Base-by-base conservation (phyloP, 1,140 invertebrate genomes). In the Papilio helenus region DNA sequence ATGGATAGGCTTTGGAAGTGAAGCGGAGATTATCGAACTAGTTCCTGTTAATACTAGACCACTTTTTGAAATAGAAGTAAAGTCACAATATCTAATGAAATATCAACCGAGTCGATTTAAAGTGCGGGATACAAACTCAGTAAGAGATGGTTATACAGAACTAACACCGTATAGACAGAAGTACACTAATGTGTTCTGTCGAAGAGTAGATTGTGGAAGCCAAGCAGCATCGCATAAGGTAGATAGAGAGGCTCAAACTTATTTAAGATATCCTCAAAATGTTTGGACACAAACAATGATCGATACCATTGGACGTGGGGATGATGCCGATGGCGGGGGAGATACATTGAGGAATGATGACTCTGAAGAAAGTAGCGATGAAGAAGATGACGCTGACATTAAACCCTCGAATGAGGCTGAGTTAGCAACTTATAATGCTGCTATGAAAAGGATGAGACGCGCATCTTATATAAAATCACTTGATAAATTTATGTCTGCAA, bases 1-100 rank as follows among this genome's bases (percentile, higher is more conserved):
- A 0, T 98, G 97, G 97, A 86, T 93, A 49, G 94, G 95, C 55
- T 89, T 96, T 0, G 97, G 96, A 23, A 97, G 97, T 88, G 96
- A 96, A 84, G 80, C 82, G 5, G 96, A 97, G 91, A 93, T 97
- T 76, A 95, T 95, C 65, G 92, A 96, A 61, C 79, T 90, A 3
- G 87, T 95, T 34, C 90, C 96, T 8, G 90, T 94, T 10, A 95
- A 96, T 79, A 94, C 91, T 12, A 93, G 96, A 78, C 94, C 95
- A 1, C 91, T 96, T 23, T 93, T 96, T 72, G 96, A 96, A 85
- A 95, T 97, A 18, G 96, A 97, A 90, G 95, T 97, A 44, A 95
- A 95, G 88, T 93, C 95, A 39, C 93, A 95, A 46, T 97, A 95
- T 92, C 96, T 96, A 20, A 95, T 95, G 44, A 89, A 91, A 55